Evolutionary conservation across 2,888 invertebrate genomes (phyloP).

Genomic region (Seira ritae): DNA sequence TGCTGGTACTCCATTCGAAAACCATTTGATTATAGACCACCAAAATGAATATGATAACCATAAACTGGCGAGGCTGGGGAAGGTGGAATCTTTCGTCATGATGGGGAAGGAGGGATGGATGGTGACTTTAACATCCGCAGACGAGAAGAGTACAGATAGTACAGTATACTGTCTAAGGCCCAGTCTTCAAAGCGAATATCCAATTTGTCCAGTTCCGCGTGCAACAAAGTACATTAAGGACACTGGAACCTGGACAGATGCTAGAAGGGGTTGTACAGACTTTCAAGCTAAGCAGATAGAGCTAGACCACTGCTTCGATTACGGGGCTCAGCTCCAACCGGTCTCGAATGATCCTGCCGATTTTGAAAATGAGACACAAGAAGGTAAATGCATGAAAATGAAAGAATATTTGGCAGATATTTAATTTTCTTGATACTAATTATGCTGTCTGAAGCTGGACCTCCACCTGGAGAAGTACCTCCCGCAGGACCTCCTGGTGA

Average conservation of each 20-base stretch:
- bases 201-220: conserved; percentile 37
- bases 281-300: neutral
- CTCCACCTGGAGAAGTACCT: neutral
- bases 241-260: neutral
- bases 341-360: no score
- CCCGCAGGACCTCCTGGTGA: neutral
- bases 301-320: conserved; percentile 30
- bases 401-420: no score
- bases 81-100: conserved; percentile 27
- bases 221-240: neutral
- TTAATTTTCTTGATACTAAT: no score
- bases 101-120: conserved; percentile 38
- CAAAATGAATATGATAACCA: conserved; percentile 10
- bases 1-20: neutral
- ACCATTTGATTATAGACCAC: neutral
- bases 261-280: neutral
- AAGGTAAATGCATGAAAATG: no score
- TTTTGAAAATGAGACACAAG: no score
- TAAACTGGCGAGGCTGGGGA: neutral
- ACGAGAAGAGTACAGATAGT: no score
- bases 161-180: conserved; percentile 35
- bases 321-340: neutral
- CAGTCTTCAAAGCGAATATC: neutral
- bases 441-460: neutral
- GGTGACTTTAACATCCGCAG: neutral